These are phyloP conservation scores for Syrista parreyssii DNA, from an alignment of 2,888 invertebrate species.

Conservation along the genomic window DNA sequence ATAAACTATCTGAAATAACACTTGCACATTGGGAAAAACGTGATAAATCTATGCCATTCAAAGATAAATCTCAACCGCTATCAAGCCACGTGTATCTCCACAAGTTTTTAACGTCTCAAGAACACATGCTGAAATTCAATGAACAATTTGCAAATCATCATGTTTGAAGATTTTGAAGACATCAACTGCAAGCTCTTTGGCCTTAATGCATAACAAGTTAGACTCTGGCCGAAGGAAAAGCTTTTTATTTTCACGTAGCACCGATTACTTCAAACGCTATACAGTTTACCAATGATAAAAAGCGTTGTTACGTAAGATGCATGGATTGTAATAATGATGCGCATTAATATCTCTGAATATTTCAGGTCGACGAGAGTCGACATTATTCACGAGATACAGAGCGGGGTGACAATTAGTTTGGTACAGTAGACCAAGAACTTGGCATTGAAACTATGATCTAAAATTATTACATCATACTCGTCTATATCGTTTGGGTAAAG, in stretches of 20 bases:
- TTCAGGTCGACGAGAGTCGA: neutral
- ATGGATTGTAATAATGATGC: neutral
- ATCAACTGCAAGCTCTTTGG: neutral
- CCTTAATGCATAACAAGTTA: neutral
- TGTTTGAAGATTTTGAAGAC: neutral
- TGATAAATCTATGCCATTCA: neutral
- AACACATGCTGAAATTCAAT: neutral
- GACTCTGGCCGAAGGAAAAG: neutral
- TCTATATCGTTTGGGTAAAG: neutral
- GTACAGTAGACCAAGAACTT: neutral
- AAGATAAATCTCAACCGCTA: neutral
- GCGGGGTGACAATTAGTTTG: neutral
- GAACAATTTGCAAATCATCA: neutral
- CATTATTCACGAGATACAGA: neutral
- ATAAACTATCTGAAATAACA: neutral
- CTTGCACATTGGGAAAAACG: neutral
- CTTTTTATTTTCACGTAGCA: neutral
- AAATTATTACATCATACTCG: neutral
- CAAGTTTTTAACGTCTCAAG: too few relatives aligned
- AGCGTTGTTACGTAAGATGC: too few relatives aligned
- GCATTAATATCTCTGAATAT: neutral
- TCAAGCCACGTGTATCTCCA: neutral
- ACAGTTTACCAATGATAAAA: neutral
- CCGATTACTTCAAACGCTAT: neutral
- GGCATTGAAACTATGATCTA: neutral